Evolutionary conservation across 2,113 vertebrate species (phyloP), one percentile per base, ranked within the genome.

Genomic region (Columba livia): DNA sequence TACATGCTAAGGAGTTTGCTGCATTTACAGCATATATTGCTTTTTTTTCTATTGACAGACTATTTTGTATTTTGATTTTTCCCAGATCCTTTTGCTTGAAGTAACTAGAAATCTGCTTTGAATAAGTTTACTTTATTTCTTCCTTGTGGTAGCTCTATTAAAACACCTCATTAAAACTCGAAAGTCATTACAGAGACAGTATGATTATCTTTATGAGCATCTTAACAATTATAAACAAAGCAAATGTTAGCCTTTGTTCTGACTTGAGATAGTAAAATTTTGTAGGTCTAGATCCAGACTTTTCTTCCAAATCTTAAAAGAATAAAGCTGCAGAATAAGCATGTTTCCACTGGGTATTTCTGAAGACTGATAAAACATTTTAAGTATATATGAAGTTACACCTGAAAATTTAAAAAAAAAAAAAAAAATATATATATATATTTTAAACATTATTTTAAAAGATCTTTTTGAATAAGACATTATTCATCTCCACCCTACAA

Each of bases 131-230:
- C 50, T 66, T 32, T 19, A 80, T 53, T 72, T 89, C 50, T 17
- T 89, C 25, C 47, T 66, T 88, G 38, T n/a, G 16, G 38, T 58
- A 89, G 47, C 20, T 83, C 70, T 79, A 34, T 51, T 88, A 79
- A 91, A 92, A 82, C 24, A 88, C 19, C 24, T 78, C 15, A 26
- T 85, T 85, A 70, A 40, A 77, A 87, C 58, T 0, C 34, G 72
- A 28, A 78, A 73, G 25, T 40, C 23, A 87, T 84, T 70, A 79
- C 1, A 54, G 23, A 84, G n/a, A 88, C 44, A 47, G 54, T 23
- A 24, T 47, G 53, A 57, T 89, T 95, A 94, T 85, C 73, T 94
- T 91, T 66, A 91, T 34, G 20, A 88, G n/a, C 29, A 83, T 85
- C 81, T 90, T 70, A 67, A 86, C 44, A 78, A 88, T 38, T 69